Base-by-base conservation (phyloP, 2,797 vertebrate species). In the Mustela erminea region DNA sequence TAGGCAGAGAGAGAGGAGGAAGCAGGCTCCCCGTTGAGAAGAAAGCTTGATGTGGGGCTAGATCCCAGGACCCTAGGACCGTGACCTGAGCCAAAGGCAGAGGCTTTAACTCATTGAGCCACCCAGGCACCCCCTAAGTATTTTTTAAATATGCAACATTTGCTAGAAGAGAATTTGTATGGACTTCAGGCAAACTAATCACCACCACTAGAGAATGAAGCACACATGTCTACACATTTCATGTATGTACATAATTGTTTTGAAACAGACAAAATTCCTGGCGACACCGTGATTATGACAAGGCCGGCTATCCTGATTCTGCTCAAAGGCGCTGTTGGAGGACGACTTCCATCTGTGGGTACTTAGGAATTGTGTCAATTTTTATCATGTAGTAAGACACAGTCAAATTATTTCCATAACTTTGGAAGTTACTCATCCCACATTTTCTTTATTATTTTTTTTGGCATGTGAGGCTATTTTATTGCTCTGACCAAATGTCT, bases 401-500 rank as follows among this genome's bases (percentile, higher is more conserved):
- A 98, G 96, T 97, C 96, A 98, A 82, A 97, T 97, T 98, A 98
- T 98, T 98, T 97, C 97, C 98, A 96, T 97, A 98, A 97, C 91
- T 97, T 97, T 97, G 95, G 91, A 98, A 98, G 97, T 97, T 95
- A 97, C 87, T 97, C 96, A 96, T 96, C 96, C 91, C 97, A 98
- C 93, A 95, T 97, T 98, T 96, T 97, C 97, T 96, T 98, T 97
- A 96, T 98, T 96, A 96, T 96, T 96, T 96, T 85, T 85, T 82
- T 97, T 97, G 97, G 97, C 98, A 97, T 93, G 92, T 84, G 77
- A 94, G 93, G 80, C 96, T 97, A 98, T 97, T 98, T 97, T 98
- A 97, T 97, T 98, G 96, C 98, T 98, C 96, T 93, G 96, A 98
- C 96, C 96, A 98, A 98, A 98, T 98, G 97, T 98, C 98, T 97